A percentile compares a stretch with the other conserved stretches of the same genome.
Evolutionary conservation across 2,797 vertebrate genomes (phyloP).

Genomic region (Nannoperca obscura): DNA sequence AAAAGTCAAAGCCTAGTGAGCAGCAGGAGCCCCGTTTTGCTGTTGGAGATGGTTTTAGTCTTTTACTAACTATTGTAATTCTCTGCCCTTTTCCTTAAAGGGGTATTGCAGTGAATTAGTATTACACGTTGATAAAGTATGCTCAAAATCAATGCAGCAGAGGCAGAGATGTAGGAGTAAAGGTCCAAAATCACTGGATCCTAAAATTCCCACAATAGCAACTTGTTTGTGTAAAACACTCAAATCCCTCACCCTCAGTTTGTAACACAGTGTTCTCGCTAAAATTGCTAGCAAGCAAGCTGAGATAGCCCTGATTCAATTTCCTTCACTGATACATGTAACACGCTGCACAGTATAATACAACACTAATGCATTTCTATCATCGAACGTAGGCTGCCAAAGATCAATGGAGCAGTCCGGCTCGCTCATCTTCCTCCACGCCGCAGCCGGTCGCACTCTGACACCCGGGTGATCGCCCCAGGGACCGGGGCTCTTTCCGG

Average conservation of each 20-base stretch:
- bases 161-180: background rate
- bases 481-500: slow-evolving; percentile 64
- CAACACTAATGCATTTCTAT: background rate
- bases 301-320: background rate
- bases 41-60: background rate
- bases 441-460: slow-evolving; percentile 47
- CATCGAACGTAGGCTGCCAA: background rate
- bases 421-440: slow-evolving; percentile 33
- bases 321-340: slow-evolving; percentile 4
- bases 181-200: background rate
- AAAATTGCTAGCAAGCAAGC: background rate
- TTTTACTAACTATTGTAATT: background rate
- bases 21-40: background rate
- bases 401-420: slow-evolving; percentile 43
- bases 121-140: background rate
- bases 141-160: background rate
- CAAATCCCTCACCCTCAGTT: background rate
- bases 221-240: background rate
- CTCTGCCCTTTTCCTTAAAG: background rate
- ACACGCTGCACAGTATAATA: background rate
- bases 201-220: background rate
- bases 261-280: background rate
- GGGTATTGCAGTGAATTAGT: background rate
- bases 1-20: slow-evolving; percentile 10
- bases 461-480: slow-evolving; percentile 47